Evolutionary conservation across 2,888 invertebrate species (phyloP).

Genomic region (Athalia circularis): DNA sequence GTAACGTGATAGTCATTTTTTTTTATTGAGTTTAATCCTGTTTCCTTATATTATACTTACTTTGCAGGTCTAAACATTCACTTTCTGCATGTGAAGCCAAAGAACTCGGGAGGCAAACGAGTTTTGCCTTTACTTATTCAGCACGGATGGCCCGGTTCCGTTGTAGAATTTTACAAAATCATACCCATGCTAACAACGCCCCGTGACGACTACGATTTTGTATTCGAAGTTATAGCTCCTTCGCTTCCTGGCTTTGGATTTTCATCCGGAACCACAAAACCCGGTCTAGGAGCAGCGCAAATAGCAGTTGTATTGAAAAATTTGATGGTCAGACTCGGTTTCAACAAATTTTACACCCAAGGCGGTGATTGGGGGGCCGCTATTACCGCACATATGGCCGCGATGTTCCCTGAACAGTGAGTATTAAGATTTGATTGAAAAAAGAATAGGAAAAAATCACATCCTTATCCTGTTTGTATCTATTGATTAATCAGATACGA

Average conservation of each 20-base stretch:
- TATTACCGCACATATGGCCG: slow-evolving; percentile 80
- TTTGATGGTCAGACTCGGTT: slow-evolving; percentile 83
- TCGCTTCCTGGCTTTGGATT: slow-evolving; percentile 74
- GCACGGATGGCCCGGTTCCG: slow-evolving; percentile 94
- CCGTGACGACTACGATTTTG: slow-evolving; percentile 76
- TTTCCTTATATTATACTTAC: slow-evolving; percentile 7
- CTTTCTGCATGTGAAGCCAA: slow-evolving; percentile 81
- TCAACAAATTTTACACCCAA: slow-evolving; percentile 81
- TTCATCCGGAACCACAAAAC: slow-evolving; percentile 77
- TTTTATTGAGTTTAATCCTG: not conserved
- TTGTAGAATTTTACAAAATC: slow-evolving; percentile 88
- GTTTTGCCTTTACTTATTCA: slow-evolving; percentile 82
- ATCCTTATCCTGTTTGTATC: not conserved
- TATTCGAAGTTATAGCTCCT: slow-evolving; percentile 80
- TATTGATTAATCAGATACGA: slow-evolving; percentile 3
- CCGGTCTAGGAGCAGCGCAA: slow-evolving; percentile 79
- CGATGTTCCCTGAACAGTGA: slow-evolving; percentile 78
- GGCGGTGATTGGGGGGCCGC: slow-evolving; percentile 90
- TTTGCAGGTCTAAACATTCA: slow-evolving; percentile 78
- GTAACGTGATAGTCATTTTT: not conserved
- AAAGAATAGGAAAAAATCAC: not conserved
- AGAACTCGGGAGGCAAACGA: slow-evolving; percentile 57
- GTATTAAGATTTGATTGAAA: slow-evolving; percentile 6
- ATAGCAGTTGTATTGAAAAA: slow-evolving; percentile 79
- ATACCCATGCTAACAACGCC: slow-evolving; percentile 81